Base-by-base conservation (phyloP, 2,797 vertebrate genomes). In the Cyclopterus lumpus region DNA sequence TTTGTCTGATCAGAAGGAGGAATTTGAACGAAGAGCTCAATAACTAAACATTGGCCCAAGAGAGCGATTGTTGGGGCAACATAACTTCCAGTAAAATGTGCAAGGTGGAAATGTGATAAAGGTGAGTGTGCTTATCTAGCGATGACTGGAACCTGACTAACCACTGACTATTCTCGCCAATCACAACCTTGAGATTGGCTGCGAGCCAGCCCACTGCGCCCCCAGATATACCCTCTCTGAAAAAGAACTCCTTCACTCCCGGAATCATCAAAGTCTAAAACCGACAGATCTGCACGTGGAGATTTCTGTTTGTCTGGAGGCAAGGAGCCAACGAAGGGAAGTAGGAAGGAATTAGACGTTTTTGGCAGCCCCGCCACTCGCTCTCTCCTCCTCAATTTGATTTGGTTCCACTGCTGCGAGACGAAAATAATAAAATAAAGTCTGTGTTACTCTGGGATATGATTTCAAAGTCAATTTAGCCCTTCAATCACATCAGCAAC, bases 321-420 rank as follows among this genome's bases (percentile, higher is more conserved):
- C 88, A 62, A 10, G 6, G 65, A 75, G 88, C 90, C 90, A 92
- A 83, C 40, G 66, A 46, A 77, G 67, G 58, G 77, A 88, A 86
- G 82, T 71, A 87, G 83, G 86, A 90, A 90, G 81, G 84, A 91
- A 91, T 84, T 88, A 90, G 83, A 89, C 28, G 58, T 86, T 88
- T 90, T 86, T 93, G 90, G 89, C 88, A 79, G 85, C 73, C 30
- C 40, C 7, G 71, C 71, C 82, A 66, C 73, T 88, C 34, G 24
- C 38, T 79, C 76, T 88, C 91, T 90, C 80, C 85, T 86, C 73
- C 78, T 80, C 69, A 40, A 26, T 87, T 84, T 88, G 85, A 90
- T 91, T 90, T 88, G 90, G 83, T 87, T 86, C 82, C 68, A 62
- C 70, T 79, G 83, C 81, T 67, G 79, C 75, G 77, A 82, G 73